A percentile compares a stretch with the other conserved stretches of the same genome.
phyloP scores from a whole-genome alignment of 2,113 vertebrate species.

The Ammodytes marinus region DNA sequence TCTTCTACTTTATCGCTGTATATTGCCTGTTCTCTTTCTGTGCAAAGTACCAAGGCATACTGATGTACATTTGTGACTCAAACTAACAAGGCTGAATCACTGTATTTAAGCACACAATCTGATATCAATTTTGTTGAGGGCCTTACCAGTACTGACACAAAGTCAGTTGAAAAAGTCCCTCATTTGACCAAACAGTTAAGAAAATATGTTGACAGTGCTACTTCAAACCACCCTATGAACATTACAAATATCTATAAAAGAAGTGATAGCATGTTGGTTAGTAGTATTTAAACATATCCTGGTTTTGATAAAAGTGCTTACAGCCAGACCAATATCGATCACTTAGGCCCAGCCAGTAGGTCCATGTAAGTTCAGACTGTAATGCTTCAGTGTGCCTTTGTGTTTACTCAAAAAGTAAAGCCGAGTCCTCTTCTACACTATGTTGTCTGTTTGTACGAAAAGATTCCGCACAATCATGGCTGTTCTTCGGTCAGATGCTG shows the following conservation, averaged over 20 bases:
- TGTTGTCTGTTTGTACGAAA: slow-evolving; percentile 48
- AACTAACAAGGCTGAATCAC: background rate
- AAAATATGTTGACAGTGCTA: too few species aligned
- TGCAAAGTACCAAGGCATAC: slow-evolving; percentile 28
- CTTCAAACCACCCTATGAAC: too few species aligned
- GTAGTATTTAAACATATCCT: too few species aligned
- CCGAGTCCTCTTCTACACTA: slow-evolving; percentile 4
- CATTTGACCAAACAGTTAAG: too few species aligned
- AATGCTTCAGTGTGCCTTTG: slow-evolving; percentile 9
- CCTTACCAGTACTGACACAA: too few species aligned
- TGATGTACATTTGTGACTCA: background rate
- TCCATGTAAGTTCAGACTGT: background rate
- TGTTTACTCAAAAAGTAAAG: background rate
- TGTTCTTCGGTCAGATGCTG: slow-evolving; percentile 29
- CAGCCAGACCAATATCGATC: background rate
- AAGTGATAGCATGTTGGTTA: too few species aligned
- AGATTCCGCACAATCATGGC: slow-evolving; percentile 12
- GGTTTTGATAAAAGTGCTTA: background rate
- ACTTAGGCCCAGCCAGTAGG: background rate
- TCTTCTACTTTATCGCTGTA: background rate
- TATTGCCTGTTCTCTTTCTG: slow-evolving; percentile 5
- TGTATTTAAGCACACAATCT: too few species aligned
- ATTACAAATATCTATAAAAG: too few species aligned
- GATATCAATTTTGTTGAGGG: too few species aligned
- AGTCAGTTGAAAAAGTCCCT: too few species aligned